phyloP scores from a whole-genome alignment of 2,888 invertebrate species.

The Diarsia mendica region DNA sequence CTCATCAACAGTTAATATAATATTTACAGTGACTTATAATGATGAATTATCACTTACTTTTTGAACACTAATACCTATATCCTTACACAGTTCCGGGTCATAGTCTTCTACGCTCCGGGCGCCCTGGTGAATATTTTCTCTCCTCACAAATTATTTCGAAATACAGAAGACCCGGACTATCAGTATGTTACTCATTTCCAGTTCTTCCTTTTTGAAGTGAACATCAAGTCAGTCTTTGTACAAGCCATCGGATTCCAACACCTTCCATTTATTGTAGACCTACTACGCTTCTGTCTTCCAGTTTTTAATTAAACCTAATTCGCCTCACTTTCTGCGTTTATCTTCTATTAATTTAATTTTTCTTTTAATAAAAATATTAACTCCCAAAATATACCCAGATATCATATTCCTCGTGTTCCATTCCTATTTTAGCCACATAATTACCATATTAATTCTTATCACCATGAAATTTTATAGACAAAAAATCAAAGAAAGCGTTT shows the following conservation, averaged over 20 bases:
- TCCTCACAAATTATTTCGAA: not conserved
- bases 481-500: slow-evolving; percentile 55
- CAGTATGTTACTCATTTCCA: not conserved
- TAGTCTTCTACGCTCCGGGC: not conserved
- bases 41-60: not conserved
- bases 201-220: not conserved
- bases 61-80: not conserved
- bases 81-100: not conserved
- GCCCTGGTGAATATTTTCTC: not conserved
- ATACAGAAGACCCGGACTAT: rapidly evolving
- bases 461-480: slow-evolving; percentile 41
- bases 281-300: not conserved
- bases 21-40: not conserved
- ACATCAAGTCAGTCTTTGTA: too few relatives aligned
- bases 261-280: not conserved
- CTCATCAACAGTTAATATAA: not conserved
- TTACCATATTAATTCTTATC: not conserved
- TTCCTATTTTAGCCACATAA: not conserved
- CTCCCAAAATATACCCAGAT: slow-evolving; percentile 12
- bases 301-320: not conserved
- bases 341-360: not conserved
- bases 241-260: too few relatives aligned
- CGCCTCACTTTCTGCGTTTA: not conserved
- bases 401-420: slow-evolving; percentile 6
- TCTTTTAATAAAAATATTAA: slow-evolving; percentile 6